Evolutionary conservation across 2,888 invertebrate species (phyloP).

Genomic region (Chirona hameri): DNA sequence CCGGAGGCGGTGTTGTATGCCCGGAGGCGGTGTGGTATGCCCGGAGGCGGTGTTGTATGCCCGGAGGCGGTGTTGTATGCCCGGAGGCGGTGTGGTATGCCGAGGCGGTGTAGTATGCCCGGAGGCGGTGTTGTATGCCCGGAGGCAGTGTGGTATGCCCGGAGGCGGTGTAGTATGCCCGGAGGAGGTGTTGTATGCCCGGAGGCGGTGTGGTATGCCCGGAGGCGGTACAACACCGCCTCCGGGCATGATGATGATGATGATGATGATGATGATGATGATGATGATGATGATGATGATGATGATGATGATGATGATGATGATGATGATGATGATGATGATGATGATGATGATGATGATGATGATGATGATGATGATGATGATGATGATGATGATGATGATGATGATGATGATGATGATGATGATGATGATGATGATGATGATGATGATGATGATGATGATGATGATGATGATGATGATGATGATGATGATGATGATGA

Average conservation of each 20-base stretch:
- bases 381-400: constrained; percentile 22
- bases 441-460: constrained; percentile 22
- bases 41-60: too few relatives aligned
- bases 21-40: too few relatives aligned
- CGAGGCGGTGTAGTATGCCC: too few relatives aligned
- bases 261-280: constrained; percentile 22
- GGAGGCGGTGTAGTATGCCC: too few relatives aligned
- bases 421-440: constrained; percentile 22
- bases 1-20: too few relatives aligned
- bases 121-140: too few relatives aligned
- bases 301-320: constrained; percentile 22
- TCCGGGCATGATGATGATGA: constrained; percentile 22
- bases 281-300: constrained; percentile 22
- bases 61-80: too few relatives aligned
- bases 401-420: constrained; percentile 22
- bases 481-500: constrained; percentile 22
- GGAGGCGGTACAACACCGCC: too few relatives aligned
- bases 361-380: constrained; percentile 22
- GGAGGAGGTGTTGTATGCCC: too few relatives aligned
- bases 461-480: constrained; percentile 22
- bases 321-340: constrained; percentile 22
- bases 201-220: too few relatives aligned
- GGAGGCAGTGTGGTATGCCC: too few relatives aligned
- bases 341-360: constrained; percentile 22
- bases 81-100: too few relatives aligned